phyloP scores from a whole-genome alignment of 2,113 vertebrate genomes.

The Trichechus manatus region DNA sequence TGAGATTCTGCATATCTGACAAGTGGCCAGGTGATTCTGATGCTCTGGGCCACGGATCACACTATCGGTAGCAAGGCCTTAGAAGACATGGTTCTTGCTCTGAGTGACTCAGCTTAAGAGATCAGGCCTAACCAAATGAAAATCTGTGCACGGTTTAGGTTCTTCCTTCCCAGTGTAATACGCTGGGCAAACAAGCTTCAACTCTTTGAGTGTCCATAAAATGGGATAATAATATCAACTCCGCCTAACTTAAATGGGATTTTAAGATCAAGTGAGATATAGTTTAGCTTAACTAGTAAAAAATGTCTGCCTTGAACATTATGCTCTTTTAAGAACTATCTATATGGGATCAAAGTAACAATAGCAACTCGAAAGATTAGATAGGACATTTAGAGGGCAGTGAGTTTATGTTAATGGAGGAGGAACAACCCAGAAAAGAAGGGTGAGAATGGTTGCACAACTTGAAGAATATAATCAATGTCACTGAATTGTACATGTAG shows the following conservation, averaged over 20 bases:
- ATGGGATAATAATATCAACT: not conserved
- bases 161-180: not conserved
- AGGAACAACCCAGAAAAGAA: not conserved
- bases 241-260: not conserved
- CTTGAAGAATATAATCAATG: not conserved
- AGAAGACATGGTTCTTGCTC: not conserved
- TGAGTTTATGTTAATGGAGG: not conserved
- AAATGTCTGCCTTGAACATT: not conserved
- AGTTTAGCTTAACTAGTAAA: not conserved
- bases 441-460: not conserved
- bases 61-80: not conserved
- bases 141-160: not conserved
- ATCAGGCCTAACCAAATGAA: not conserved
- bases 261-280: not conserved
- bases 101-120: not conserved
- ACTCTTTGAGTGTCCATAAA: not conserved
- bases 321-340: not conserved
- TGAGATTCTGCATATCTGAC: not conserved
- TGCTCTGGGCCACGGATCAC: not conserved
- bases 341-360: not conserved
- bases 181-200: not conserved
- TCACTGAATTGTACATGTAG: not conserved
- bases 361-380: not conserved
- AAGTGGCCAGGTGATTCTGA: not conserved
- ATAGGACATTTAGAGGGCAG: not conserved